These are phyloP conservation scores for western clawed frog (Xenopus tropicalis) DNA, from an alignment of 2,113 vertebrate species.

Conservation along the genomic window DNA sequence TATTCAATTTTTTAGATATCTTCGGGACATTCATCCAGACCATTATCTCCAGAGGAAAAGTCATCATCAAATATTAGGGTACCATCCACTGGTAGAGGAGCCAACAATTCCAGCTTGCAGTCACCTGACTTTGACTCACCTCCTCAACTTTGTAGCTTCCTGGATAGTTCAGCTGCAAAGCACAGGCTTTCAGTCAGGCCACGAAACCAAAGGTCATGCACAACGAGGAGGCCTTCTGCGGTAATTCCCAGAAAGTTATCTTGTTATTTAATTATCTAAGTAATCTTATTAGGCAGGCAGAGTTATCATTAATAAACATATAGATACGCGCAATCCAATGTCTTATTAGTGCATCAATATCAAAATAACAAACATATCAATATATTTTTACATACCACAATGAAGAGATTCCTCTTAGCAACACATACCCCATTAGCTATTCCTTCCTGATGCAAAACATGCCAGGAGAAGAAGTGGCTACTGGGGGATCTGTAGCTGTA, in stretches of 20 bases:
- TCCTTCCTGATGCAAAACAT: no score
- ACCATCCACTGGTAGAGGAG: constrained; percentile 39
- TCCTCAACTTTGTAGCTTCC: constrained; percentile 68
- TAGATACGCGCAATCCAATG: no score
- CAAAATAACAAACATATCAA: no score
- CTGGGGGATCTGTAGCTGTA: no score
- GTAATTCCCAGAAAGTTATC: constrained; percentile 56
- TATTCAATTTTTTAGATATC: constrained; percentile 55
- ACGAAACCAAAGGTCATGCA: constrained; percentile 82
- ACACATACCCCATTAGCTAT: no score
- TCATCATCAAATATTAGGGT: constrained; percentile 49
- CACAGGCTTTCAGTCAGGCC: constrained; percentile 91
- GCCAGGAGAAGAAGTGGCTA: no score
- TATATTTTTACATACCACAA: no score
- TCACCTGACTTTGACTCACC: constrained; percentile 73
- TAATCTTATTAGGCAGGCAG: no score
- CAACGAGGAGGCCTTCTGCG: constrained; percentile 62
- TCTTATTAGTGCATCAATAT: no score
- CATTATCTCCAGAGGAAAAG: constrained; percentile 55
- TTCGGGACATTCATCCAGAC: constrained; percentile 55
- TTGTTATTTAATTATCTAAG: no score
- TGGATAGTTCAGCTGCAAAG: constrained; percentile 90
- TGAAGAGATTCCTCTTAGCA: no score
- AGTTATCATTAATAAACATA: no score
- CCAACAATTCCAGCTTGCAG: constrained; percentile 52